Evolutionary conservation across 2,888 invertebrate genomes (phyloP).

Genomic region (Ophion ventricosus): DNA sequence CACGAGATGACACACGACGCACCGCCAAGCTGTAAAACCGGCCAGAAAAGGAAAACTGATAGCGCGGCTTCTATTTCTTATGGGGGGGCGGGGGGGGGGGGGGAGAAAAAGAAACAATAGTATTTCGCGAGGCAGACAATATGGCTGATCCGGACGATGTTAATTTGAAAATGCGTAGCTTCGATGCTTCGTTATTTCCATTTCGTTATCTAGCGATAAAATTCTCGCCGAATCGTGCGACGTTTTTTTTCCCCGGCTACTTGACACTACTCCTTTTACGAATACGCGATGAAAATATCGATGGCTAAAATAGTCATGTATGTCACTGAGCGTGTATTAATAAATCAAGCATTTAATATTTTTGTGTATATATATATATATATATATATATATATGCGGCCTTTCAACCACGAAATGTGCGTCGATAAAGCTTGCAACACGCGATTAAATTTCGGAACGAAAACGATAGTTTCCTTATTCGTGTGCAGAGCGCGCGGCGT

Average conservation of each 20-base stretch:
- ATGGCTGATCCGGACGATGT: constrained; percentile 63
- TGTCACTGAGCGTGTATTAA: not conserved
- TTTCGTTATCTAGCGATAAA: constrained; percentile 47
- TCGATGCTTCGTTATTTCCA: constrained; percentile 43
- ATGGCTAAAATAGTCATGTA: not conserved
- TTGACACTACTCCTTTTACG: not conserved
- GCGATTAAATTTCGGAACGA: too few species aligned
- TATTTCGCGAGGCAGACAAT: constrained; percentile 45
- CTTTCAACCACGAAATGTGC: not conserved
- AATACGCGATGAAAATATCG: not conserved
- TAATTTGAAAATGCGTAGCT: constrained; percentile 60
- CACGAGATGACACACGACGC: constrained; percentile 53
- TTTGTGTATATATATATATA: too few species aligned
- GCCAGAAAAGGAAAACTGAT: constrained; percentile 20
- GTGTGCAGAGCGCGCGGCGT: too few species aligned
- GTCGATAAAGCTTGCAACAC: too few species aligned
- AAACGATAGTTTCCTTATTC: too few species aligned
- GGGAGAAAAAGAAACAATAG: constrained; percentile 37
- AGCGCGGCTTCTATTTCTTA: too few species aligned
- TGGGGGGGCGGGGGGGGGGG: too few species aligned
- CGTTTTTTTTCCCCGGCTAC: not conserved
- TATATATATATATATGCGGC: not conserved
- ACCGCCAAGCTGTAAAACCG: constrained; percentile 29
- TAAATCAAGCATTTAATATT: not conserved
- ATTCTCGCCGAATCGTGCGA: not conserved